phyloP scores from a whole-genome alignment of 2,888 invertebrate genomes.

The Napeogenes inachia region DNA sequence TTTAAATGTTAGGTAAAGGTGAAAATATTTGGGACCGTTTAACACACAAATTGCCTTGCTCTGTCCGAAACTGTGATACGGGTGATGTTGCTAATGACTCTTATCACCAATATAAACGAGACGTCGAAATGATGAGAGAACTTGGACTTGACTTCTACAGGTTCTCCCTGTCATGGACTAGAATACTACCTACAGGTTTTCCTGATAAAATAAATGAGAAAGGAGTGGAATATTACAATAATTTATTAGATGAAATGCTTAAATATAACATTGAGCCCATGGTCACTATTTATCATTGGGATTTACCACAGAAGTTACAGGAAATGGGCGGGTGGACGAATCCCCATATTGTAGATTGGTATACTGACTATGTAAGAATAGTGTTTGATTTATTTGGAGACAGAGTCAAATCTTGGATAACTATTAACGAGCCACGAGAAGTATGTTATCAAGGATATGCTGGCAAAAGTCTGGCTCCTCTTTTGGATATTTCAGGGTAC shows the following conservation, averaged over 20 bases:
- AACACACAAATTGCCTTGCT: slow-evolving; percentile 62
- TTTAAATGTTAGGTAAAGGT: slow-evolving; percentile 58
- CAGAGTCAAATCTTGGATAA: slow-evolving; percentile 72
- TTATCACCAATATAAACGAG: slow-evolving; percentile 76
- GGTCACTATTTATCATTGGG: slow-evolving; percentile 69
- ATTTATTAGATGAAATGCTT: slow-evolving; percentile 75
- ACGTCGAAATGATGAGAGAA: slow-evolving; percentile 58
- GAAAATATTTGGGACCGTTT: slow-evolving; percentile 80
- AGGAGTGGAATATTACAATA: slow-evolving; percentile 80
- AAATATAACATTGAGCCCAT: slow-evolving; percentile 78
- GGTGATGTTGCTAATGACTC: slow-evolving; percentile 78
- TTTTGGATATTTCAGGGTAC: slow-evolving; percentile 53
- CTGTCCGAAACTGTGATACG: slow-evolving; percentile 70
- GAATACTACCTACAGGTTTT: slow-evolving; percentile 77
- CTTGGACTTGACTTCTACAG: slow-evolving; percentile 67
- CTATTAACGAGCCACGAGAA: slow-evolving; percentile 73
- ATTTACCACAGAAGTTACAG: slow-evolving; percentile 66
- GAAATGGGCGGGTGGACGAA: slow-evolving; percentile 72
- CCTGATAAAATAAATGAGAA: slow-evolving; percentile 63
- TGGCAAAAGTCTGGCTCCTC: slow-evolving; percentile 39
- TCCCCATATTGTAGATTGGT: slow-evolving; percentile 58
- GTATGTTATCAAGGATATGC: slow-evolving; percentile 62
- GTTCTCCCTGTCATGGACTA: slow-evolving; percentile 78
- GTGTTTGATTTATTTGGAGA: slow-evolving; percentile 60
- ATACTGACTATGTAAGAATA: slow-evolving; percentile 58